These are phyloP conservation scores for Pleuronectes platessa DNA, from an alignment of 2,113 vertebrate species.

Conservation along the genomic window DNA sequence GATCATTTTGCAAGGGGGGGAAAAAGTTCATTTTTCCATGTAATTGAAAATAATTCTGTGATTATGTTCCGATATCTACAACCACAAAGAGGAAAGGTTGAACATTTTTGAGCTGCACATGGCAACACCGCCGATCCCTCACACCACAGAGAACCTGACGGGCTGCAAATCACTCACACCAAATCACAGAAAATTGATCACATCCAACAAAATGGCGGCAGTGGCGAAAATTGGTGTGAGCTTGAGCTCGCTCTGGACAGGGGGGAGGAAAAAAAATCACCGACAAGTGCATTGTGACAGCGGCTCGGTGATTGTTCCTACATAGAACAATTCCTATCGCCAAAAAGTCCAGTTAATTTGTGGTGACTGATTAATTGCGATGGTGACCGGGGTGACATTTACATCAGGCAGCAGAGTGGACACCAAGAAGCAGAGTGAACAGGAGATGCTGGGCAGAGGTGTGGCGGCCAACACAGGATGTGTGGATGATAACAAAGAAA, in stretches of 20 bases:
- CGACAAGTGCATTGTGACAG: slow-evolving; percentile 30
- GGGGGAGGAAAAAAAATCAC: background rate
- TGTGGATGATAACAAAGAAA: slow-evolving; percentile 40
- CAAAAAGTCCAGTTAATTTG: slow-evolving; percentile 2
- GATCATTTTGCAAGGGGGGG: background rate
- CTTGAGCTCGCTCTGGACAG: slow-evolving; percentile 23
- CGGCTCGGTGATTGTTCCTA: background rate
- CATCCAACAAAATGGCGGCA: slow-evolving; percentile 78
- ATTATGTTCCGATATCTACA: slow-evolving; percentile 21
- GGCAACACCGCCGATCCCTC: slow-evolving; percentile 36
- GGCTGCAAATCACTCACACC: slow-evolving; percentile 69
- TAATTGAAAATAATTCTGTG: slow-evolving; percentile 21
- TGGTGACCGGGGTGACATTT: slow-evolving; percentile 5
- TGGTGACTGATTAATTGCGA: slow-evolving; percentile 17
- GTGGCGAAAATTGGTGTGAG: slow-evolving; percentile 70
- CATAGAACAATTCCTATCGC: slow-evolving; percentile 5
- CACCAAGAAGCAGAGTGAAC: background rate
- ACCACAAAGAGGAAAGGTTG: slow-evolving; percentile 1
- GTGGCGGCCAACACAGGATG: slow-evolving; percentile 30
- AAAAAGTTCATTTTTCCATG: slow-evolving; percentile 29
- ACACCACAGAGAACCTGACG: slow-evolving; percentile 40
- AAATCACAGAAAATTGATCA: slow-evolving; percentile 81
- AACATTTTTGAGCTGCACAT: slow-evolving; percentile 23
- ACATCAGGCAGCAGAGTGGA: background rate
- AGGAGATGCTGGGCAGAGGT: background rate